These are phyloP conservation scores for Drosophila grimshawi DNA, from an alignment of 1,140 invertebrate genomes.

Conservation along the genomic window DNA sequence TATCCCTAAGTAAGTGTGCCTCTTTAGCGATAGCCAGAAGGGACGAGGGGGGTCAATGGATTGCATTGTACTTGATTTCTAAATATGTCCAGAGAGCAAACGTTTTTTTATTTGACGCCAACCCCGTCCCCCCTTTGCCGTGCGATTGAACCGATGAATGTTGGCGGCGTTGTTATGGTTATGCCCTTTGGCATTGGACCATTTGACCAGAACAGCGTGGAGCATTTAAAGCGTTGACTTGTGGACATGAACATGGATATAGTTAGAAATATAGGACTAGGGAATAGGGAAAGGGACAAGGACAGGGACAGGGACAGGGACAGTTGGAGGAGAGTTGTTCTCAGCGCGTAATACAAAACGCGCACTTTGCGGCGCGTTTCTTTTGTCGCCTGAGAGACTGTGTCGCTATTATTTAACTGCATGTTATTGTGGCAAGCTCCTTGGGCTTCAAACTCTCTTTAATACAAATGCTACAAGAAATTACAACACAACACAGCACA, in stretches of 20 bases:
- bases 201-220: slow-evolving; percentile 67
- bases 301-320: slow-evolving; percentile 9
- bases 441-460: slow-evolving; percentile 64
- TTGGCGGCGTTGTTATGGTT: slow-evolving; percentile 71
- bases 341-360: slow-evolving; percentile 71
- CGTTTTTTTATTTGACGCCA: slow-evolving; percentile 3
- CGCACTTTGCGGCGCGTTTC: slow-evolving; percentile 70
- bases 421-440: slow-evolving; percentile 52
- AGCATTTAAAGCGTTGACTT: slow-evolving; percentile 68
- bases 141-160: slow-evolving; percentile 14
- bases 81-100: slow-evolving; percentile 17
- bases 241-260: slow-evolving; percentile 34
- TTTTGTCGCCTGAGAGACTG: slow-evolving; percentile 39
- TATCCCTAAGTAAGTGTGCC: neutral
- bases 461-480: slow-evolving; percentile 59
- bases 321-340: slow-evolving; percentile 7
- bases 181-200: slow-evolving; percentile 66
- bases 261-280: neutral
- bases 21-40: neutral
- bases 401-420: slow-evolving; percentile 80
- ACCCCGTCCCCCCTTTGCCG: neutral
- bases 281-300: neutral
- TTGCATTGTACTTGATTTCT: slow-evolving; percentile 30
- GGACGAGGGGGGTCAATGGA: neutral
- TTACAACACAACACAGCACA: slow-evolving; percentile 38